Base-by-base conservation (phyloP, 1,140 invertebrate species). In the Saccostrea echinata region DNA sequence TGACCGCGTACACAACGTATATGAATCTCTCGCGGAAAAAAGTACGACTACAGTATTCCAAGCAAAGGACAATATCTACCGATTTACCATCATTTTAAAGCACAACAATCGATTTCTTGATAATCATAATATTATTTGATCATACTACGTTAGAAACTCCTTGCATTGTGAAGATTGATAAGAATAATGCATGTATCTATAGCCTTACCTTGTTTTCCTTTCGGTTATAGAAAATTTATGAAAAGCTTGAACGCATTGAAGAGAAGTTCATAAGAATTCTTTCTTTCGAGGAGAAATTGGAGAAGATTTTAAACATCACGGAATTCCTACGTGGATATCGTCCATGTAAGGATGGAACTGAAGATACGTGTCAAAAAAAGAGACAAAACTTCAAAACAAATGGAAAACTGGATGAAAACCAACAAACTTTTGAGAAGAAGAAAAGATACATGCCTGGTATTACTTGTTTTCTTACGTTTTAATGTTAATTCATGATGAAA, bases 201-300 rank as follows among this genome's bases (percentile, higher is more conserved):
- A 52, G 52, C 52, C 13, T 18, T 21, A 13, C 21, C 8, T 21
- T 12, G n/a, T 2, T 21, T 21, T 61, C 21, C n/a, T 61, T 6
- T 61, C 55, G 18, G 18, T 61, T 61, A 21, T 16, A 61, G 55
- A 61, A n/a, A 61, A 61, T 61, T 61, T 61, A 61, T 61, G 55
- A 61, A 61, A 61, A 61, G 55, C n/a, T 61, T 18, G 55, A 61
- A n/a, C 18, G n/a, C 4, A 61, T 61, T 6, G 55, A 61, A 61
- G 16, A 61, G 1, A 18, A 61, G 6, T 61, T 61, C 0, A 21
- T n/a, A 61, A 61, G 55, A 61, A 61, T 61, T n/a, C 55, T 61
- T n/a, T 61, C 55, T 18, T 61, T 61, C n/a, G 55, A 61, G 55
- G 55, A 61, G 55, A 61, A 61, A 61, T 61, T 61, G 55, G 55